Percentiles rank a stretch among this genome's conserved stretches.
Conservation (phyloP, 1,140 invertebrate genomes). For the Melanaphis sacchari region DNA sequence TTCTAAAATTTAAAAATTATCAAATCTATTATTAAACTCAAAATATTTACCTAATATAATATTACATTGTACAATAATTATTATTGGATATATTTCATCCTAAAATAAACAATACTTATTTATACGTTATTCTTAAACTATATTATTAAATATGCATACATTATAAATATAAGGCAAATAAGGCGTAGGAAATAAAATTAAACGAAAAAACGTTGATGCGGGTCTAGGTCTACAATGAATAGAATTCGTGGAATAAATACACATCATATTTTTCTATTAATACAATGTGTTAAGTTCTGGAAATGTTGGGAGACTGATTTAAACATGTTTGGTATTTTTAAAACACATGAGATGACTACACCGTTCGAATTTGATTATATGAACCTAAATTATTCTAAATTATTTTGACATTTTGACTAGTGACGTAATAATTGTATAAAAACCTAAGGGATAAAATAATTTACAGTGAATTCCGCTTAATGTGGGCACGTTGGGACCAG, state of each 20-base stretch:
- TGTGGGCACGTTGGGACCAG: too few species aligned
- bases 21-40: background rate
- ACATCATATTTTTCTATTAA: background rate
- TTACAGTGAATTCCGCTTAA: too few species aligned
- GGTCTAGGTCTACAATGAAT: background rate
- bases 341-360: background rate
- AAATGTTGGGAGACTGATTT: background rate
- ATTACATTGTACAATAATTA: background rate
- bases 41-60: background rate
- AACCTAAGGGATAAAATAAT: too few species aligned
- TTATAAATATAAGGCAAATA: background rate
- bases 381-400: background rate
- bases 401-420: background rate
- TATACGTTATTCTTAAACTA: background rate
- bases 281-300: background rate
- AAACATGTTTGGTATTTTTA: background rate
- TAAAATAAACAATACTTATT: background rate
- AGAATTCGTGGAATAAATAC: background rate
- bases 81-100: background rate
- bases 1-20: background rate
- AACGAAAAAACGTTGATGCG: background rate
- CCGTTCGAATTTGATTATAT: background rate
- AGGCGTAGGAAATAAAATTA: background rate
- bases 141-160: background rate
- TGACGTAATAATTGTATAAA: too few species aligned